Evolutionary conservation across 2,113 vertebrate genomes (phyloP), one percentile per base, ranked within the genome.

Genomic region (Neolamprologus devosi): DNA sequence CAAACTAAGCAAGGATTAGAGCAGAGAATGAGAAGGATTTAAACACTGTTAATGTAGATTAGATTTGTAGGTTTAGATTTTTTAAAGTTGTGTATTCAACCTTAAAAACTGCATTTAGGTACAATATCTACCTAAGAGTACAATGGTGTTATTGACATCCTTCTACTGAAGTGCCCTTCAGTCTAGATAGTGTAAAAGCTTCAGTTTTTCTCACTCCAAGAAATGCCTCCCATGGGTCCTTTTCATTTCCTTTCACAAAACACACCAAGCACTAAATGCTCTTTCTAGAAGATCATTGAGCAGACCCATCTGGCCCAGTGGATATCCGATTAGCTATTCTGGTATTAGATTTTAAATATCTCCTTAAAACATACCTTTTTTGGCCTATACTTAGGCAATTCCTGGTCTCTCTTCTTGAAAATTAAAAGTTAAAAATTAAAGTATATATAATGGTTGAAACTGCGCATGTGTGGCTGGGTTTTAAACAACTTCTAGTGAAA

Each of bases 1-100:
- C 86, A 92, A 92, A 89, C 79, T 79, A 84, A 91, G 88, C 81
- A 54, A 86, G 94, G 94, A 95, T 95, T 95, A 95, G 30, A 73
- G 78, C 47, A 9, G 60, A 88, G 60, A 85, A 92, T 87, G 80
- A 58, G 75, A 30, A 10, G 84, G 82, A 88, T 85, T 91, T 91
- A 89, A 92, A 85, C 13, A 10, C 40, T 82, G 70, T 80, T 91
- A 91, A 93, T 90, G 80, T 65, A 82, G 1, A 58, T 58, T 58
- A 1, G 55, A 28, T 28, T 28, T 58, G 55, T 58, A 58, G 47
- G 86, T 12, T 92, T 87, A 57, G 78, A 9, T 81, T 68, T 88
- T 88, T 90, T 83, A 4, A 40, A 88, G 23, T 92, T 93, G 84
- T 92, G 28, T 87, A 85, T n/a, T 45, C 53, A 33, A 28, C 75